Conservation (phyloP, 2,888 invertebrate species). For the Andrena haemorrhoa region DNA sequence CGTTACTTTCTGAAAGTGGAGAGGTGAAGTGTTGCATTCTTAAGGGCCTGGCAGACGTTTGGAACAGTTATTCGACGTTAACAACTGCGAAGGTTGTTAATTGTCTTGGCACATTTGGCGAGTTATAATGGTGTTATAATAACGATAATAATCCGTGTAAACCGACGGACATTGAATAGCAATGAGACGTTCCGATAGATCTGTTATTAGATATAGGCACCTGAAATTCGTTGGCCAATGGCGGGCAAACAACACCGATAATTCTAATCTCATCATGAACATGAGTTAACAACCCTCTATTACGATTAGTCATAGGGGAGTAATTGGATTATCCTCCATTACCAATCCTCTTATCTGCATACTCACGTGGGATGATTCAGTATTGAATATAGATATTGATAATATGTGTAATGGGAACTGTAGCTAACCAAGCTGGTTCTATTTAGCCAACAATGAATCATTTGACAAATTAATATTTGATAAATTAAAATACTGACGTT, state of each 20-base stretch:
- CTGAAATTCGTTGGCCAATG: background rate
- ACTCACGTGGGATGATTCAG: background rate
- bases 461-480: background rate
- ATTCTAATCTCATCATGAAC: conserved; percentile 1
- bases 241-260: background rate
- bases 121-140: background rate
- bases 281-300: conserved; percentile 8
- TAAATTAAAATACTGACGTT: background rate
- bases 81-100: background rate
- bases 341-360: conserved; percentile 11
- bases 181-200: too few species aligned
- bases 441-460: background rate
- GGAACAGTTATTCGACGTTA: background rate
- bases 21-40: conserved; percentile 1
- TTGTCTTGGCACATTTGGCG: background rate
- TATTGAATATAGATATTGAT: conserved; percentile 10
- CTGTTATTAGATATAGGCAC: background rate
- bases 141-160: background rate
- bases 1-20: background rate
- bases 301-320: conserved; percentile 7
- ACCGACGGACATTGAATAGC: background rate
- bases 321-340: conserved; percentile 7
- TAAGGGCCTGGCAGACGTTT: background rate
- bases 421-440: background rate
- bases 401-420: background rate